A percentile compares a stretch with the other conserved stretches of the same genome.
Evolutionary conservation across 1,140 invertebrate genomes (phyloP).

Genomic region (Steinernema feltiae): DNA sequence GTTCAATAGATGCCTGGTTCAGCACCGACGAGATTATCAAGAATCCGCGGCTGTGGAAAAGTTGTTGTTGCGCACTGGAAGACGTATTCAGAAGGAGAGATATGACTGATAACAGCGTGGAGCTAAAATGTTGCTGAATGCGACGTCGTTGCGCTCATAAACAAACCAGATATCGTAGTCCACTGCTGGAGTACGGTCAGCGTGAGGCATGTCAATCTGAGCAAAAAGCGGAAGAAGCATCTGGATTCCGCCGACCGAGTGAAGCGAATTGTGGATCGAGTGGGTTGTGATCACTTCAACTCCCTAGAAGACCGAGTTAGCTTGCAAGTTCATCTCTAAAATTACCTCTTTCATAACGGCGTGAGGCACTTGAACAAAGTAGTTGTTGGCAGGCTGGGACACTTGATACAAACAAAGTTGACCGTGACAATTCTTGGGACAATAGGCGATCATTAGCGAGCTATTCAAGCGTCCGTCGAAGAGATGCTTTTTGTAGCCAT

Average conservation of each 20-base stretch:
- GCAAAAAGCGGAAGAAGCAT: constrained; percentile 95
- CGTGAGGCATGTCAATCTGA: constrained; percentile 79
- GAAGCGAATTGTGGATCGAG: constrained; percentile 95
- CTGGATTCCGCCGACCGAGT: constrained; percentile 97
- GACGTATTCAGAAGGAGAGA: constrained; percentile 93
- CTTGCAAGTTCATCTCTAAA: constrained; percentile 2
- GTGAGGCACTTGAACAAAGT: constrained; percentile 97
- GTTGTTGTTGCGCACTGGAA: constrained; percentile 92
- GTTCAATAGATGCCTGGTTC: constrained; percentile 65
- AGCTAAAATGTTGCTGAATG: constrained; percentile 71
- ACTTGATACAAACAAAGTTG: constrained; percentile 90
- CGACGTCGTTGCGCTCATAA: neutral
- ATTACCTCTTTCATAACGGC: constrained; percentile 92
- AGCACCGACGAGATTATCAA: constrained; percentile 94
- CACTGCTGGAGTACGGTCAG: constrained; percentile 48
- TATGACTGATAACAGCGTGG: constrained; percentile 89
- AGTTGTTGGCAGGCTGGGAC: constrained; percentile 81
- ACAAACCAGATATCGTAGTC: constrained; percentile 62
- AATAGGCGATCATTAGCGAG: constrained; percentile 98
- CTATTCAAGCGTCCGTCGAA: constrained; percentile 95
- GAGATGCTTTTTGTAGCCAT: constrained; percentile 67
- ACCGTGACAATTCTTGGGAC: constrained; percentile 90
- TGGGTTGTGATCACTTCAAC: constrained; percentile 97
- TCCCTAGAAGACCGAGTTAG: constrained; percentile 69
- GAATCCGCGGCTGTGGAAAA: constrained; percentile 95